Evolutionary conservation across 1,140 invertebrate genomes (phyloP), one percentile per base, ranked within the genome.

Genomic region (Zeugodacus cucurbitae): DNA sequence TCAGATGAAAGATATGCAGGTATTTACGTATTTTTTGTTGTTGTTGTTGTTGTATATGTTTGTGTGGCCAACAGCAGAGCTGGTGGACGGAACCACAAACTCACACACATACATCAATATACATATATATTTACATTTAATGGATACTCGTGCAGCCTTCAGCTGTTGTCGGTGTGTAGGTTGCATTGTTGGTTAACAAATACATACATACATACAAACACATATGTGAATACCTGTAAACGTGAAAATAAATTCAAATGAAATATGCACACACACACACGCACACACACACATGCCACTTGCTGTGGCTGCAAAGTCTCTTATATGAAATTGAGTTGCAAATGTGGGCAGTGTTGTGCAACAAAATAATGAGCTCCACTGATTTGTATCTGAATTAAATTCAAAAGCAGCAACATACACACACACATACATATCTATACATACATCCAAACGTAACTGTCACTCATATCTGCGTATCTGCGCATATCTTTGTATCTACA

Each of bases 311-410:
- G 62, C 32, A 34, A 67, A 34, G 62, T 26, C 26, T 54, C 48
- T n/a, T 54, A 74, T 20, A 74, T 74, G 67, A 74, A 74, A 74
- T 74, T 74, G 67, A 74, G 67, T 74, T 74, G 67, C 67, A 74
- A 74, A 74, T 74, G 67, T 74, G 67, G 67, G 67, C 67, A 74
- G 67, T 74, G 67, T 74, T 74, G 67, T 74, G 67, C 67, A 74
- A 74, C 67, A 74, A 74, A 37, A 74, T 74, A 74, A 74, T 74
- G 67, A 74, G 67, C 67, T 74, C 67, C 67, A 74, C 67, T 74
- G 67, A 74, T 74, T 74, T 74, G 67, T 74, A 74, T 74, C 67
- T 74, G 67, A 74, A 37, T 74, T 74, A 74, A 74, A 74, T 74
- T 74, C 67, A 74, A 74, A 74, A 37, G 67, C 32, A 74, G 22